These are phyloP conservation scores for Xenopus petersii DNA, from an alignment of 2,797 vertebrate species.

Conservation along the genomic window DNA sequence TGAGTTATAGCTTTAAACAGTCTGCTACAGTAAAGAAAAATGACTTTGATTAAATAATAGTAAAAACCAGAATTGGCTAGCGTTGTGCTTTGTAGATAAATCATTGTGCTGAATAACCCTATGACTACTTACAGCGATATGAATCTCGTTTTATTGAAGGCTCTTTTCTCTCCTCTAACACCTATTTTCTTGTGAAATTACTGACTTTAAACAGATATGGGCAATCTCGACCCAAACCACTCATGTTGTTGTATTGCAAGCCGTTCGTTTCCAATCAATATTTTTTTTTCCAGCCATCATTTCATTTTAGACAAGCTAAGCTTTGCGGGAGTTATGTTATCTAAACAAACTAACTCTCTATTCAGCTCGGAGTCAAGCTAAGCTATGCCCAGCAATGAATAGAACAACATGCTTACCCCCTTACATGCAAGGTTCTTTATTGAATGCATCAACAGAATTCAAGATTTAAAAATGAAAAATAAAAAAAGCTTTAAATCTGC, in stretches of 20 bases:
- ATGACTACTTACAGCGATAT: constrained; percentile 14
- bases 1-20: constrained; percentile 6
- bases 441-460: constrained; percentile 37
- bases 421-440: constrained; percentile 19
- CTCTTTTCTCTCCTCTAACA: constrained; percentile 18
- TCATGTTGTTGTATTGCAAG: constrained; percentile 19
- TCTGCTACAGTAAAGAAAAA: neutral
- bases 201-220: constrained; percentile 21
- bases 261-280: constrained; percentile 41
- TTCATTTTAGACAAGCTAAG: constrained; percentile 32
- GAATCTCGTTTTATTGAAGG: constrained; percentile 29
- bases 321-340: constrained; percentile 42
- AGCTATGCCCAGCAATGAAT: constrained; percentile 36
- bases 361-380: constrained; percentile 26
- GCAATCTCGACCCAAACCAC: constrained; percentile 25
- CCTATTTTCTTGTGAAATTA: constrained; percentile 38
- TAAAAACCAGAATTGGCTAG: neutral
- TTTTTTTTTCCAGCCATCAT: constrained; percentile 34
- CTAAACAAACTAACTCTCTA: constrained; percentile 35
- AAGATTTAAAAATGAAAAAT: neutral
- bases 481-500: constrained; percentile 18
- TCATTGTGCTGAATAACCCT: constrained; percentile 12
- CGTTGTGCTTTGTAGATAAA: constrained; percentile 1
- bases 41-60: constrained; percentile 2
- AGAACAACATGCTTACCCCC: constrained; percentile 32